Percentiles rank a stretch among this genome's conserved stretches.
phyloP scores from a whole-genome alignment of 2,888 invertebrate species.

The Endotricha flammealis region DNA sequence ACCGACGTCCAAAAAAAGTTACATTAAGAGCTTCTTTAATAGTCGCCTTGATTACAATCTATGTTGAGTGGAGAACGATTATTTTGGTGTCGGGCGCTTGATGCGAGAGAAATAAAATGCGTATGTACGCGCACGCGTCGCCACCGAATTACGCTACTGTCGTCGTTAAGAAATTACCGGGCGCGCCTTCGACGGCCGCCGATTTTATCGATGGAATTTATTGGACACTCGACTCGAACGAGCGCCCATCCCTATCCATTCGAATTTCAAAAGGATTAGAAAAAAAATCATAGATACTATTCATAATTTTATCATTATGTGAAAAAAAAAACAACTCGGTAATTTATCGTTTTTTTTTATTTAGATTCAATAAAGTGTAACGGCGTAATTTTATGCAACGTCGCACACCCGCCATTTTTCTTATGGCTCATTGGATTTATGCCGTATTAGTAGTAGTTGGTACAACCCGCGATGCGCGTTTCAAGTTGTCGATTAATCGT shows the following conservation, averaged over 20 bases:
- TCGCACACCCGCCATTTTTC: conserved; percentile 10
- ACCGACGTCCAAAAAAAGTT: conserved; percentile 56
- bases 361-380: conserved; percentile 12
- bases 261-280: conserved; percentile 18
- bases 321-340: conserved; percentile 3
- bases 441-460: conserved; percentile 1
- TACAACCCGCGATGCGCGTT: too few relatives aligned
- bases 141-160: conserved; percentile 73
- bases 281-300: conserved; percentile 4
- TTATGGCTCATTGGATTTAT: conserved; percentile 5
- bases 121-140: conserved; percentile 67
- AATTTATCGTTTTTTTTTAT: conserved; percentile 8
- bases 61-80: conserved; percentile 74
- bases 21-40: conserved; percentile 72
- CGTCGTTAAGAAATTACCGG: conserved; percentile 76
- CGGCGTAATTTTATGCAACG: conserved; percentile 12
- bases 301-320: conserved; percentile 1
- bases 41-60: conserved; percentile 74
- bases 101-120: conserved; percentile 71
- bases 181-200: conserved; percentile 63
- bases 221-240: conserved; percentile 62
- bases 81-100: conserved; percentile 69
- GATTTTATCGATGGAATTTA: conserved; percentile 79
- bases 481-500: conserved; percentile 32
- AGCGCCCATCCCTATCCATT: conserved; percentile 46